Conservation (phyloP, 2,797 vertebrate species). For the Pachyuromys duprasi region DNA sequence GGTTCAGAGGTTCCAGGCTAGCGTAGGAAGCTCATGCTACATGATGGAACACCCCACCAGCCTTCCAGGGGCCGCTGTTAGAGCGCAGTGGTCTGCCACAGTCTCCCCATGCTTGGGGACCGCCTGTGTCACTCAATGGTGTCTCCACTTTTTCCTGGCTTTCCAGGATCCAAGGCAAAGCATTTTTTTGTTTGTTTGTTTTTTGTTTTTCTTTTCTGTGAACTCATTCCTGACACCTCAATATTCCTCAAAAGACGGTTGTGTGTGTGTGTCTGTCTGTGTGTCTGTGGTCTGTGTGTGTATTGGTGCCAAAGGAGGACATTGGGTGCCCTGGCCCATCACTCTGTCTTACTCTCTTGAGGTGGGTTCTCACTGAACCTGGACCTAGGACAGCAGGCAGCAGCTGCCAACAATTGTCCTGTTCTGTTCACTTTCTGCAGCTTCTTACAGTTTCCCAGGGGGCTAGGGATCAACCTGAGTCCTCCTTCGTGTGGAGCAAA, state of each 20-base stretch:
- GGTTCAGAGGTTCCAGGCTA: neutral
- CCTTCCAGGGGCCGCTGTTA: neutral
- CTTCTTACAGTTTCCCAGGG: neutral
- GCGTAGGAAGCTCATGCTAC: neutral
- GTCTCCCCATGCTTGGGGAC: neutral
- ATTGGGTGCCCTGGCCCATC: neutral
- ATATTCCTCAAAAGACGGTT: neutral
- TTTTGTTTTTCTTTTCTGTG: no score
- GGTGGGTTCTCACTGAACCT: neutral
- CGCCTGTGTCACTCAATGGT: rapidly evolving
- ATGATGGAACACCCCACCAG: rapidly evolving
- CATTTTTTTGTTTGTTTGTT: no score
- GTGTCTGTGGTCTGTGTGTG: no score
- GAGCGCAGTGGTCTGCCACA: neutral
- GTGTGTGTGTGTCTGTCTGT: no score
- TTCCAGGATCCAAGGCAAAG: neutral
- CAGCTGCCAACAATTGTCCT: neutral
- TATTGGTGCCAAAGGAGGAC: neutral
- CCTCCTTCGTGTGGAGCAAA: neutral
- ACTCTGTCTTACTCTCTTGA: neutral
- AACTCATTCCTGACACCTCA: neutral
- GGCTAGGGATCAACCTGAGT: neutral
- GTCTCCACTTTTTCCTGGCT: conserved; percentile 20
- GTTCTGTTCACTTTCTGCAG: no score
- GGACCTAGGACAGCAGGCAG: neutral